A percentile compares a stretch with the other conserved stretches of the same genome.
Evolutionary conservation across 2,113 vertebrate genomes (phyloP).

Genomic region (Cnemophilus loriae): DNA sequence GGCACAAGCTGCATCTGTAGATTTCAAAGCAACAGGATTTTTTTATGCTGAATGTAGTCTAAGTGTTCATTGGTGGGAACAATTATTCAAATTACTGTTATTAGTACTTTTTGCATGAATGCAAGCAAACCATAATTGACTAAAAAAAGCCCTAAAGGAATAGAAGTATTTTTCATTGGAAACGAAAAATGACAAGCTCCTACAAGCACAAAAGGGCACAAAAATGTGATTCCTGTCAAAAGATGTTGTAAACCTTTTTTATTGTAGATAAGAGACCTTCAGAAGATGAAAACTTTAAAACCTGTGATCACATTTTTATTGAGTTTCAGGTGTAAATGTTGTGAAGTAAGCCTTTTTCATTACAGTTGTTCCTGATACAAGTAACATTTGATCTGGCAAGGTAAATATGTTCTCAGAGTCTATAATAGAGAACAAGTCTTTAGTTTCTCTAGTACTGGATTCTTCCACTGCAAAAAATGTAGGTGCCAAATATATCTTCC

Average conservation of each 20-base stretch:
- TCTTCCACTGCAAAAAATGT: neutral
- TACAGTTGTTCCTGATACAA: neutral
- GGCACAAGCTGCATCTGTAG: neutral
- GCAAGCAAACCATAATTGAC: neutral
- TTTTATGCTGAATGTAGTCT: neutral
- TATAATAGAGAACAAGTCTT: neutral
- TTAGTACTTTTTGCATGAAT: constrained; percentile 25
- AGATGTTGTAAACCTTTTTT: neutral
- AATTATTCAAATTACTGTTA: constrained; percentile 10
- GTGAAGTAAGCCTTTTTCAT: neutral
- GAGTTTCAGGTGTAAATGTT: neutral
- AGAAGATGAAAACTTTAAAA: neutral
- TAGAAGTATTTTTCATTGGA: neutral
- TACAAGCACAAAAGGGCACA: neutral
- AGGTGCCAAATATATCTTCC: neutral
- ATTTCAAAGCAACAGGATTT: neutral
- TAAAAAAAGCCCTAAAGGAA: neutral
- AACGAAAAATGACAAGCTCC: neutral
- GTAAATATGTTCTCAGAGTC: neutral
- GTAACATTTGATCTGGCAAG: neutral
- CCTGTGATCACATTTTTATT: neutral
- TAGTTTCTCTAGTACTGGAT: neutral
- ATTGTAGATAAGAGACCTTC: neutral
- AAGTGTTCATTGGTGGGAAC: neutral
- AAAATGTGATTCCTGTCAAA: neutral